phyloP scores from a whole-genome alignment of 1,140 invertebrate species.

The Magallana gigas region DNA sequence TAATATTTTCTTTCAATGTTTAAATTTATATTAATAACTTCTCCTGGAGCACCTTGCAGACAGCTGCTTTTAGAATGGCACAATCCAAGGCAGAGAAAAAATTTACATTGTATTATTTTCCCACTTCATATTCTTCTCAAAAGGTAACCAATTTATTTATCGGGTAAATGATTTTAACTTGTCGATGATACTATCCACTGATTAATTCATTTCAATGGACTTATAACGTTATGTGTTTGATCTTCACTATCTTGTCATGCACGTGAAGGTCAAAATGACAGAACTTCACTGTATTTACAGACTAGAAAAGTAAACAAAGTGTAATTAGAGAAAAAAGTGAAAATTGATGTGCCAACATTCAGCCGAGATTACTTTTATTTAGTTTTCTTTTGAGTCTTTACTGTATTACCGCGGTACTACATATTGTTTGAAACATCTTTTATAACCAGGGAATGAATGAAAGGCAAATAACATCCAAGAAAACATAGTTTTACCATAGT shows the following conservation, averaged over 20 bases:
- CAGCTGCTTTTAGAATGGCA: constrained; percentile 35
- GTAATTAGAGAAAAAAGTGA: no score
- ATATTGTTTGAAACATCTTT: no score
- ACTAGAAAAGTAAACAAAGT: not conserved
- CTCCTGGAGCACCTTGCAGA: constrained; percentile 20
- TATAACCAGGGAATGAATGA: no score
- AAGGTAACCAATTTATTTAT: constrained; percentile 59
- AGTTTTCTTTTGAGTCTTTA: no score
- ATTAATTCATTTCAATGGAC: not conserved
- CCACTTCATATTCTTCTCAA: constrained; percentile 73
- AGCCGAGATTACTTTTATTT: no score
- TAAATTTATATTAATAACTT: not conserved
- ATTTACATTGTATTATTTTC: constrained; percentile 69
- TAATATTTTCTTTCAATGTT: not conserved
- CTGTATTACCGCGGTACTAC: no score
- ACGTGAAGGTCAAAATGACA: constrained; percentile 8
- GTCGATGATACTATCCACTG: not conserved
- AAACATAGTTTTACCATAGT: no score
- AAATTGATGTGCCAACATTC: no score
- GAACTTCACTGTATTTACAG: not conserved
- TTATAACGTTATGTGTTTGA: not conserved
- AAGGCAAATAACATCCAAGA: no score
- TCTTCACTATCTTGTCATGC: not conserved
- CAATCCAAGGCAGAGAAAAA: constrained; percentile 53
- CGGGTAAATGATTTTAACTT: not conserved